These are phyloP conservation scores for Rhinoptilus africanus DNA, from an alignment of 2,113 vertebrate genomes.

Conservation along the genomic window DNA sequence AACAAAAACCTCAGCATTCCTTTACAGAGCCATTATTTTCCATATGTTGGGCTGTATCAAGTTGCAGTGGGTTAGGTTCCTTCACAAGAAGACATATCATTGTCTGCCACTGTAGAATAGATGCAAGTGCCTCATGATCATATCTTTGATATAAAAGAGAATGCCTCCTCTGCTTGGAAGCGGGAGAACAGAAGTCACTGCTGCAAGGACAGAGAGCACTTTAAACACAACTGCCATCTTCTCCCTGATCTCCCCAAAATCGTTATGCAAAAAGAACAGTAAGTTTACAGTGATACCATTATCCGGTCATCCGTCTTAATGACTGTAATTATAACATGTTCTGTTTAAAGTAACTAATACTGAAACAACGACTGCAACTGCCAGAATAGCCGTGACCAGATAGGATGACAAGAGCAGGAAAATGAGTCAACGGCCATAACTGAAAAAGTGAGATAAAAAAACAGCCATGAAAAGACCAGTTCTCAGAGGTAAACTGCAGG, in stretches of 20 bases:
- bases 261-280: neutral
- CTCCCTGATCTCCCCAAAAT: neutral
- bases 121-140: neutral
- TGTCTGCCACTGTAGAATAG: neutral
- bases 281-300: neutral
- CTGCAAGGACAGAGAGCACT: neutral
- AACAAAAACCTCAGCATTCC: neutral
- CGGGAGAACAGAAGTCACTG: neutral
- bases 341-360: neutral
- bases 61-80: neutral
- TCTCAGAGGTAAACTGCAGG: neutral
- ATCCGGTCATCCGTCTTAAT: neutral
- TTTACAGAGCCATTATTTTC: neutral
- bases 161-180: neutral
- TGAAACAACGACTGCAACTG: neutral
- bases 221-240: neutral
- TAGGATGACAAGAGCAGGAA: constrained; percentile 26
- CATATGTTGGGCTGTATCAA: neutral
- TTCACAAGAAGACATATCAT: neutral
- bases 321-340: neutral
- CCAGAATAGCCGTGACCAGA: neutral
- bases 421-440: constrained; percentile 5
- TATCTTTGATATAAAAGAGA: neutral
- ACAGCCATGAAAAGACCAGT: neutral
- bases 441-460: neutral